Evolutionary conservation across 2,888 invertebrate species (phyloP).

Genomic region (Protula sp.): DNA sequence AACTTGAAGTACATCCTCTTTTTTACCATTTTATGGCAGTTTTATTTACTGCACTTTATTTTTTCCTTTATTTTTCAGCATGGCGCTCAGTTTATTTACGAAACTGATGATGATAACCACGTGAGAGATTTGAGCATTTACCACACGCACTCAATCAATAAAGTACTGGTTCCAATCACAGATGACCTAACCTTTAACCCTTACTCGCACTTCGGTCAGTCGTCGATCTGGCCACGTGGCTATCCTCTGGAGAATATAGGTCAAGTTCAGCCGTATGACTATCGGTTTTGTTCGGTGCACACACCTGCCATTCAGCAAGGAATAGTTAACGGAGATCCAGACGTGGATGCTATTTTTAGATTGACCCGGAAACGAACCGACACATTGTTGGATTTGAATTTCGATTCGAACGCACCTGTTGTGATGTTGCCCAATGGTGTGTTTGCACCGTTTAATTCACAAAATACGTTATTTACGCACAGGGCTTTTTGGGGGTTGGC

Average conservation of each 20-base stretch:
- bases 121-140: neutral
- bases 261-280: slow-evolving; percentile 10
- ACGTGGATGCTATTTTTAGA: slow-evolving; percentile 37
- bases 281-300: neutral
- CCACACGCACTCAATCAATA: neutral
- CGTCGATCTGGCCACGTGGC: slow-evolving; percentile 37
- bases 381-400: slow-evolving; percentile 22
- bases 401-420: slow-evolving; percentile 30
- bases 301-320: slow-evolving; percentile 34
- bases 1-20: too few species aligned
- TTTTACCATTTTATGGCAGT: too few species aligned
- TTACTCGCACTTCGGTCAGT: slow-evolving; percentile 34
- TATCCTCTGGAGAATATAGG: slow-evolving; percentile 33
- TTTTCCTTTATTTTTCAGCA: slow-evolving; percentile 12
- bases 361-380: slow-evolving; percentile 24
- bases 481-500: slow-evolving; percentile 33
- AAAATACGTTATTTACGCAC: slow-evolving; percentile 27
- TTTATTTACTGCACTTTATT: too few species aligned
- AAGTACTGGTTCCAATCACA: slow-evolving; percentile 13
- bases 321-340: slow-evolving; percentile 37
- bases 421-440: slow-evolving; percentile 28
- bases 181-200: slow-evolving; percentile 21
- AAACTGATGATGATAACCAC: slow-evolving; percentile 26
- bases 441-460: slow-evolving; percentile 34
- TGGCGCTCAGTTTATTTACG: slow-evolving; percentile 27